A percentile compares a stretch with the other conserved stretches of the same genome.
Conservation (phyloP, 2,888 invertebrate species). For the Ernsta delagoae region DNA sequence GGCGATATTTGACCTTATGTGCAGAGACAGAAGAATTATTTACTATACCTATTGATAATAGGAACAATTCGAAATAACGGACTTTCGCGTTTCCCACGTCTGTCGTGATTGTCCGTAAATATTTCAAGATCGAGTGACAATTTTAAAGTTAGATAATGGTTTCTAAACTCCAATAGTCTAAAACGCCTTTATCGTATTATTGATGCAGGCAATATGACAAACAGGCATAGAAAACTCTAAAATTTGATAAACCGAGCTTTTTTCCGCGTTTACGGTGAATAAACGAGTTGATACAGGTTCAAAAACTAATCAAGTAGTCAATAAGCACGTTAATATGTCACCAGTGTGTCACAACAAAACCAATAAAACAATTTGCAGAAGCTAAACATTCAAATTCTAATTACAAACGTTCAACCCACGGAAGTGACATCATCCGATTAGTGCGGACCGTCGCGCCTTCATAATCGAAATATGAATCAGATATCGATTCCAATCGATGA, state of each 20-base stretch:
- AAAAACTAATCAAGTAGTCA: too few species aligned
- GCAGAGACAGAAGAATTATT: neutral
- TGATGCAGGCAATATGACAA: too few species aligned
- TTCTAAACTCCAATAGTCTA: neutral
- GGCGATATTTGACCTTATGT: slow-evolving; percentile 15
- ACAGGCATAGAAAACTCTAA: too few species aligned
- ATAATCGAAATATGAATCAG: slow-evolving; percentile 55
- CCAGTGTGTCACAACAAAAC: too few species aligned
- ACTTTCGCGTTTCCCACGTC: slow-evolving; percentile 18
- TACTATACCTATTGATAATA: neutral
- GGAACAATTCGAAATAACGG: slow-evolving; percentile 18
- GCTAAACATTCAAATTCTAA: slow-evolving; percentile 29
- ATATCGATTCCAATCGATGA: slow-evolving; percentile 57
- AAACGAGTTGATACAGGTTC: too few species aligned
- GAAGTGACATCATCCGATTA: slow-evolving; percentile 59
- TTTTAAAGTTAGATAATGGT: slow-evolving; percentile 22
- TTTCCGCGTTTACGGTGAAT: too few species aligned
- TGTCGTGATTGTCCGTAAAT: slow-evolving; percentile 23
- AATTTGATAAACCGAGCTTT: too few species aligned
- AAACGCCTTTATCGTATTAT: neutral
- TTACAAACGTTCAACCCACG: slow-evolving; percentile 36
- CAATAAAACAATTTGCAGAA: neutral
- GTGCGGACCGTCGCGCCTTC: slow-evolving; percentile 59
- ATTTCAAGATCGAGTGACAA: slow-evolving; percentile 29
- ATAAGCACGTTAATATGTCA: too few species aligned